Conservation (phyloP, 2,797 vertebrate genomes). For the Mus spretus region DNA sequence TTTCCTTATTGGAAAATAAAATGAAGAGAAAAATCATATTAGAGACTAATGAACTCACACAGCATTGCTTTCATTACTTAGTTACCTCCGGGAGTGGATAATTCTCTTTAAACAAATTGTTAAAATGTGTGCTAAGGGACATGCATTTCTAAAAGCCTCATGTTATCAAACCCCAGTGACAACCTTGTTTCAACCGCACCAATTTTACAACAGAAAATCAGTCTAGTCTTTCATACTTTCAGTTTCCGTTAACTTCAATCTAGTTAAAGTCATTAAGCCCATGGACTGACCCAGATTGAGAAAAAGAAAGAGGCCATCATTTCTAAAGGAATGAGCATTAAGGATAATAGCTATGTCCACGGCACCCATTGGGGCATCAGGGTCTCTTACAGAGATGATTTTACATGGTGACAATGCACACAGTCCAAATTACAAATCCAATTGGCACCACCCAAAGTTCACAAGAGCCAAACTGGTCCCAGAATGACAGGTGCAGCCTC, state of each 20-base stretch:
- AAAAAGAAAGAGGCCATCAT: constrained; percentile 37
- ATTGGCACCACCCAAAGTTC: neutral
- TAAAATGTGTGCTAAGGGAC: constrained; percentile 25
- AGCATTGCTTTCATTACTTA: constrained; percentile 49
- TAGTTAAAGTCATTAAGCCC: constrained; percentile 6
- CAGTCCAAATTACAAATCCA: neutral
- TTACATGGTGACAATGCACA: neutral
- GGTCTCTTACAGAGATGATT: neutral
- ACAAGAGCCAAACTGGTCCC: neutral
- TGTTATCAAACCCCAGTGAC: neutral
- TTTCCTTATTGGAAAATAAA: constrained; percentile 70
- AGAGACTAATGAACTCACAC: constrained; percentile 69
- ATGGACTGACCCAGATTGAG: constrained; percentile 14
- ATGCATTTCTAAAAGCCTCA: neutral
- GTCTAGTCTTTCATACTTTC: constrained; percentile 1
- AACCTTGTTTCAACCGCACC: neutral
- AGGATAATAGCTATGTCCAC: neutral
- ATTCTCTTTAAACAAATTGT: constrained; percentile 68
- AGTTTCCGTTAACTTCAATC: neutral
- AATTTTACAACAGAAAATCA: constrained; percentile 21
- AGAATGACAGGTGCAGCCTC: neutral
- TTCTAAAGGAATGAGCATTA: neutral
- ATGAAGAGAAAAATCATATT: constrained; percentile 62
- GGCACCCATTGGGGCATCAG: rapidly evolving
- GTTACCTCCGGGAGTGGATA: constrained; percentile 5